phyloP scores from a whole-genome alignment of 2,888 invertebrate genomes.

The Eupithecia insigniata region DNA sequence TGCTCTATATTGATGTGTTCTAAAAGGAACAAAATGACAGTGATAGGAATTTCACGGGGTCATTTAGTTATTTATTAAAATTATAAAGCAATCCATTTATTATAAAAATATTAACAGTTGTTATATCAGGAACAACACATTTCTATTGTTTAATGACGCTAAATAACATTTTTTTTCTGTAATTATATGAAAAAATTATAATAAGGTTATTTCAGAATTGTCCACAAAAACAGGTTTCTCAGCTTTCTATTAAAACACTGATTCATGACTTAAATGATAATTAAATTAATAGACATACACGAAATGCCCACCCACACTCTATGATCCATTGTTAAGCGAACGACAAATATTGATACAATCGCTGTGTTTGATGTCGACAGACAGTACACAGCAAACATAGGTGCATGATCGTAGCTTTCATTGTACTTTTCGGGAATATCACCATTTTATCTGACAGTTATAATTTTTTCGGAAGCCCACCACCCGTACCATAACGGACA shows the following conservation, averaged over 20 bases:
- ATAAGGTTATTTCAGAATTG: not conserved
- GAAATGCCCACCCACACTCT: constrained; percentile 67
- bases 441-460: not conserved
- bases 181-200: not conserved
- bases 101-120: not conserved
- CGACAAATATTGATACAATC: constrained; percentile 78
- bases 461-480: not conserved
- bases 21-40: no score
- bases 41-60: no score
- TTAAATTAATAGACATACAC: constrained; percentile 72
- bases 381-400: constrained; percentile 24
- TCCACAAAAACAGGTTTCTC: constrained; percentile 29
- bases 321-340: constrained; percentile 70
- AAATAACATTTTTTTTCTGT: not conserved
- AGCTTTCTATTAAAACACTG: constrained; percentile 58
- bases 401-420: constrained; percentile 32
- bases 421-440: constrained; percentile 15
- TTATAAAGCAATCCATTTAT: no score
- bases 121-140: not conserved
- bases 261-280: constrained; percentile 67
- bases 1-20: no score
- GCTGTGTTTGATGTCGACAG: constrained; percentile 61
- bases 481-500: not conserved
- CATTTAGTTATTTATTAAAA: no score
- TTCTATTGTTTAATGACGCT: not conserved